Evolutionary conservation across 2,113 vertebrate species (phyloP), one percentile per base, ranked within the genome.

Genomic region (Myiagra hebetior): DNA sequence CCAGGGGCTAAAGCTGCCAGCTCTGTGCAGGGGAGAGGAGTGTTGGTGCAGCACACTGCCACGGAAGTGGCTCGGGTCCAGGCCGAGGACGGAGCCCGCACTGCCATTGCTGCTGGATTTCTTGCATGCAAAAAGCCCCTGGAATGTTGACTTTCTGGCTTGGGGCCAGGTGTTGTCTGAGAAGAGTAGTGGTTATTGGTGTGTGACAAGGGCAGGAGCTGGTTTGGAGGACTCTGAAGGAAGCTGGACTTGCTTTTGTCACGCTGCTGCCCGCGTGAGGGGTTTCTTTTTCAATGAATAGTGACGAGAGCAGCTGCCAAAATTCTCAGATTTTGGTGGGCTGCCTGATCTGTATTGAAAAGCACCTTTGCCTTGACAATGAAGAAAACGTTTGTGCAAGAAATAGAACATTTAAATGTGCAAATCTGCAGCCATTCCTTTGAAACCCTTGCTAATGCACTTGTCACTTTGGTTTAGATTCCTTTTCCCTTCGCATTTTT

Each of bases 21-120:
- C 46, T 86, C 12, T 63, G 64, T n/a, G 83, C 35, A 49, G 73
- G 77, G 68, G 73, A 50, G 76, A 87, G 68, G 30, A 89, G 56
- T 2, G 21, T n/a, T 23, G 46, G 60, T 4, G 5, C 46, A 64
- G 35, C 5, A 1, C n/a, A 9, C 13, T 49, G 75, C 79, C 21
- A 2, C 2, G 2, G 55, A 69, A 62, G 63, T 3, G 21, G 72
- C 68, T 90, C 1, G 0, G 53, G 50, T 35, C 76, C 13, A 2
- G 76, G 6, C 50, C 1, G 1, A 50, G 91, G 56, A 56, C 4
- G 1, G 74, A 90, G 75, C 39, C 80, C 8, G 0, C 6, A 0
- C 80, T 72, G 69, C 95, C 30, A 0, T 20, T 42, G 59, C 91
- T 44, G 91, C 86, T 70, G 89, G 56, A 52, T 81, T 87, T 72